phyloP scores from a whole-genome alignment of 2,888 invertebrate genomes.

The Drosophila yooni region DNA sequence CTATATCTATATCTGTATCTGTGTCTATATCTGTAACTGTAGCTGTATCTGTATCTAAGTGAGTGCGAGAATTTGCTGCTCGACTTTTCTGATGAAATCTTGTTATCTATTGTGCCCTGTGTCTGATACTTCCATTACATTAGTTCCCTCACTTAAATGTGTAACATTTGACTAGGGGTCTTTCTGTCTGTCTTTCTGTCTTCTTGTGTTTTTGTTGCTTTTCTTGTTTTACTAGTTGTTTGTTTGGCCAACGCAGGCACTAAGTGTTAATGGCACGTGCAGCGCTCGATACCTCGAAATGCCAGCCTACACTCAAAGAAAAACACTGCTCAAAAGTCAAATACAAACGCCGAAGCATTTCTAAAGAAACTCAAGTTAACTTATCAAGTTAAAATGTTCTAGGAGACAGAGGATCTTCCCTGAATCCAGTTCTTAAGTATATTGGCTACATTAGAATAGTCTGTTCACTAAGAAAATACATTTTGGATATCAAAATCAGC shows the following conservation, averaged over 20 bases:
- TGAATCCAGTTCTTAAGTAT: background rate
- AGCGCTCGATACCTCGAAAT: slow-evolving; percentile 30
- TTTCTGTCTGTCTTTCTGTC: slow-evolving; percentile 1
- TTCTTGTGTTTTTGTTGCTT: slow-evolving; percentile 8
- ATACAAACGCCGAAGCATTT: background rate
- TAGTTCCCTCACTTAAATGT: slow-evolving; percentile 23
- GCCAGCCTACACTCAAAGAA: slow-evolving; percentile 5
- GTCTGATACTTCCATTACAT: slow-evolving; percentile 2
- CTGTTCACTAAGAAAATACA: background rate
- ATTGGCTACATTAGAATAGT: background rate
- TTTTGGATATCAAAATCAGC: background rate
- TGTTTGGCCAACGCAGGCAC: slow-evolving; percentile 44
- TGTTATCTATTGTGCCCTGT: slow-evolving; percentile 57
- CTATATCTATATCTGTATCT: slow-evolving; percentile 13
- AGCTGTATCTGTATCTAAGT: slow-evolving; percentile 22
- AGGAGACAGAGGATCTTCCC: background rate
- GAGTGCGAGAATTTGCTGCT: slow-evolving; percentile 47
- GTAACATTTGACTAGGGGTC: slow-evolving; percentile 19
- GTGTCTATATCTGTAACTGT: slow-evolving; percentile 18
- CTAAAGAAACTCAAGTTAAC: background rate
- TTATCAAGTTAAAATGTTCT: background rate
- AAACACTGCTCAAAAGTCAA: background rate
- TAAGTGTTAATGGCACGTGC: slow-evolving; percentile 83
- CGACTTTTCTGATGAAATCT: slow-evolving; percentile 71
- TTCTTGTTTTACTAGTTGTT: slow-evolving; percentile 27